Conservation (phyloP, 92 coral and sea anemone genomes). For the Epizoanthus stellaris region DNA sequence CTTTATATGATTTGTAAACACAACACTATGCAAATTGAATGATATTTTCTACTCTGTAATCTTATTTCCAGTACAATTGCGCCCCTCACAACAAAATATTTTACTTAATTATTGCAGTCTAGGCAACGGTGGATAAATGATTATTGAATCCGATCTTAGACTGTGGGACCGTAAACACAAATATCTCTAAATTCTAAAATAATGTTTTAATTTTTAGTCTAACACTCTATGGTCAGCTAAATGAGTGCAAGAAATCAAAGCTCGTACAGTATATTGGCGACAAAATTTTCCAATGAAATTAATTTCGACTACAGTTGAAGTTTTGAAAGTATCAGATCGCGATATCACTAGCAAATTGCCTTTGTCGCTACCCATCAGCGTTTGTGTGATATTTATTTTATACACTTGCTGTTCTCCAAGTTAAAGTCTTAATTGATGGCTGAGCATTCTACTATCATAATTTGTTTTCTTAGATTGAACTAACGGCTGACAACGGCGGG, state of each 20-base stretch:
- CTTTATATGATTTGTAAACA: slow-evolving; percentile 13
- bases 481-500: slow-evolving; percentile 5
- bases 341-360: neutral
- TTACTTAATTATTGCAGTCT: slow-evolving; percentile 12
- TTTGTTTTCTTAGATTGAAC: neutral
- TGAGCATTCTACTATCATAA: neutral
- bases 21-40: slow-evolving; percentile 38
- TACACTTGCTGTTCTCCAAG: too few species aligned
- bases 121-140: slow-evolving; percentile 16
- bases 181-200: slow-evolving; percentile 6
- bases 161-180: slow-evolving; percentile 12
- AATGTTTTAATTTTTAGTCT: slow-evolving; percentile 6
- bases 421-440: slow-evolving; percentile 3
- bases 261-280: neutral
- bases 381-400: neutral
- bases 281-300: neutral
- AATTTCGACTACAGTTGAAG: neutral
- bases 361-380: neutral
- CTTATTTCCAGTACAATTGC: slow-evolving; percentile 23
- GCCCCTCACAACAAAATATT: neutral
- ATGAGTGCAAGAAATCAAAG: neutral
- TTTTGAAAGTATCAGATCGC: slow-evolving; percentile 2
- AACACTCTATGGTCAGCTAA: neutral
- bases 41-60: slow-evolving; percentile 34
- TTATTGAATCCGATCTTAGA: slow-evolving; percentile 6